Base-by-base conservation (phyloP, 2,888 invertebrate genomes). In the Drosophila pseudotakahashii region DNA sequence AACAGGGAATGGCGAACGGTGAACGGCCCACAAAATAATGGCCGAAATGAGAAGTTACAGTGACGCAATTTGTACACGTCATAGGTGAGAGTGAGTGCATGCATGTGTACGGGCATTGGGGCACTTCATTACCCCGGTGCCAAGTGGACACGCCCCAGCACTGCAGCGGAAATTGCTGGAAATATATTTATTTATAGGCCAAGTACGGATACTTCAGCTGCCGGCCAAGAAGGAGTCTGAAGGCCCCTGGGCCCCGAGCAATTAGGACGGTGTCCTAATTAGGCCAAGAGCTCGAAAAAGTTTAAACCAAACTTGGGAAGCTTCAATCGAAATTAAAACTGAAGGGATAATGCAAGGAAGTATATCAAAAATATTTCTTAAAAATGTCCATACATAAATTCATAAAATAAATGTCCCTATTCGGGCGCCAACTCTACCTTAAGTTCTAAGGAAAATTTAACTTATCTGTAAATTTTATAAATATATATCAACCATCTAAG, bases 41-140 rank as follows among this genome's bases (percentile, higher is more conserved):
- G 68, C 73, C 72, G 61, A 77, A 88, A 83, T 87, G 87, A 77
- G 64, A 77, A 83, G 75, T 76, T 76, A 75, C 76, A 82, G 69
- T 61, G 75, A 73, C 74, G 82, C 70, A 78, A 84, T 75, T 75
- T 70, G 76, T 71, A 71, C 42, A 63, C 60, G 71, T 73, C 75
- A 68, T 57, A 68, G 47, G 52, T 57, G 23, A 54, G 39, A 42
- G 52, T 67, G 53, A 42, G 44, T 57, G 30, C 37, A 50, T 48
- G 45, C 68, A 54, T 59, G 41, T 61, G 47, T 59, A 26, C 67
- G 59, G 67, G 53, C 42, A 59, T 54, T 57, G 55, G 51, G 23
- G 34, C 70, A 77, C 70, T 74, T 66, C 59, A 78, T 77, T 76
- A 57, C 50, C 34, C 30, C 48, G 62, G 69, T 41, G 53, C 34